phyloP scores from a whole-genome alignment of 2,113 vertebrate genomes.

The Etia nguti region DNA sequence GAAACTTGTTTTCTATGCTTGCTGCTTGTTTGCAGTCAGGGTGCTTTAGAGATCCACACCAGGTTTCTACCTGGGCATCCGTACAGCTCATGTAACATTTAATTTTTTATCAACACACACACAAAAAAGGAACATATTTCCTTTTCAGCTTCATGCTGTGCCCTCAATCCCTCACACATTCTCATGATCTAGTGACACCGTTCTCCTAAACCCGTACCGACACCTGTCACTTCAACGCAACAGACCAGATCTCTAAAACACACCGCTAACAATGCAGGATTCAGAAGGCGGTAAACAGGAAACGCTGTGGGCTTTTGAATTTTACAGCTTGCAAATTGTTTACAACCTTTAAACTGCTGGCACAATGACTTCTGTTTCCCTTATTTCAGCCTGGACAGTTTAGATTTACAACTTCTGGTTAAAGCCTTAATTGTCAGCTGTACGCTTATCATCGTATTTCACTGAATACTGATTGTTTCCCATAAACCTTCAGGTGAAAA shows the following conservation, averaged over 20 bases:
- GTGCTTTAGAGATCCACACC: neutral
- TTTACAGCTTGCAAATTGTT: neutral
- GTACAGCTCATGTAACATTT: neutral
- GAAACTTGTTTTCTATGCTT: neutral
- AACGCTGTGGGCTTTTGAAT: neutral
- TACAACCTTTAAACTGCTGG: neutral
- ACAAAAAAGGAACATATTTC: neutral
- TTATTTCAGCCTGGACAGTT: neutral
- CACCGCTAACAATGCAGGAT: neutral
- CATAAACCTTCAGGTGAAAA: neutral
- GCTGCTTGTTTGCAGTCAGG: neutral
- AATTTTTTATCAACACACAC: neutral
- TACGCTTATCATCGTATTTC: neutral
- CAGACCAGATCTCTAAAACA: neutral
- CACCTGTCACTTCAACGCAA: conserved; percentile 7
- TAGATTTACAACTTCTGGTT: conserved; percentile 17
- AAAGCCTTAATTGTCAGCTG: neutral
- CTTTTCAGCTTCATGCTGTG: neutral
- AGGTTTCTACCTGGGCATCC: neutral
- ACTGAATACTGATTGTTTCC: neutral
- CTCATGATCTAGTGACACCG: neutral
- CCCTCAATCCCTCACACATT: neutral
- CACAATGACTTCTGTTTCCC: neutral
- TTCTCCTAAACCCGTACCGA: neutral
- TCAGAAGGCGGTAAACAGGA: neutral